Conservation (phyloP, 1,140 invertebrate genomes). For the Rhopalosiphum maidis region DNA sequence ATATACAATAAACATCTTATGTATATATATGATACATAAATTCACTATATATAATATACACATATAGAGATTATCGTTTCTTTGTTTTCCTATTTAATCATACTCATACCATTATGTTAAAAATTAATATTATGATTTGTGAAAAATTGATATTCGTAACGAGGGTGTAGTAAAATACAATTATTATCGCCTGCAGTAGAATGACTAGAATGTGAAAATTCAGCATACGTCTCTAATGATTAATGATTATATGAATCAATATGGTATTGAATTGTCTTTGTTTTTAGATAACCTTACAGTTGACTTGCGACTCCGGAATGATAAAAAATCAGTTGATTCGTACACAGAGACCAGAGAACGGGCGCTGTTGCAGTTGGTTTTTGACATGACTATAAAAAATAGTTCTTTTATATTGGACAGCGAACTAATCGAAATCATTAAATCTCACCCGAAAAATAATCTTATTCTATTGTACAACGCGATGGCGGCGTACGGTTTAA, state of each 20-base stretch:
- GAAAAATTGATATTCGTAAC: not conserved
- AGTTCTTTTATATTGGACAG: slow-evolving; percentile 22
- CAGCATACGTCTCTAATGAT: not conserved
- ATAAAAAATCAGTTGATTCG: not conserved
- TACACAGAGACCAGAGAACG: slow-evolving; percentile 9
- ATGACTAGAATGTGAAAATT: not conserved
- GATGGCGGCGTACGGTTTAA: slow-evolving; percentile 36
- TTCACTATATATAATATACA: not conserved
- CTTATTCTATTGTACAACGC: slow-evolving; percentile 22
- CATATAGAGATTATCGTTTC: too few species aligned
- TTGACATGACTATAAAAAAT: not conserved
- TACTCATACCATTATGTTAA: not conserved
- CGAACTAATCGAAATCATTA: not conserved
- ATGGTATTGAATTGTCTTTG: not conserved
- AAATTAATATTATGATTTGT: not conserved
- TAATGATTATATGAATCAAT: not conserved
- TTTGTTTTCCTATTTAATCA: not conserved
- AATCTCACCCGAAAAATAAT: not conserved
- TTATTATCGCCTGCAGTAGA: not conserved
- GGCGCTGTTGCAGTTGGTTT: not conserved
- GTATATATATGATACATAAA: not conserved
- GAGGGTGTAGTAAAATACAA: not conserved
- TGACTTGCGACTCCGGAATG: not conserved
- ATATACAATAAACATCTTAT: too few species aligned
- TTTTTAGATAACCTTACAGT: not conserved